Conservation (phyloP, 2,797 vertebrate genomes). For the Micropoecilia bifurca region DNA sequence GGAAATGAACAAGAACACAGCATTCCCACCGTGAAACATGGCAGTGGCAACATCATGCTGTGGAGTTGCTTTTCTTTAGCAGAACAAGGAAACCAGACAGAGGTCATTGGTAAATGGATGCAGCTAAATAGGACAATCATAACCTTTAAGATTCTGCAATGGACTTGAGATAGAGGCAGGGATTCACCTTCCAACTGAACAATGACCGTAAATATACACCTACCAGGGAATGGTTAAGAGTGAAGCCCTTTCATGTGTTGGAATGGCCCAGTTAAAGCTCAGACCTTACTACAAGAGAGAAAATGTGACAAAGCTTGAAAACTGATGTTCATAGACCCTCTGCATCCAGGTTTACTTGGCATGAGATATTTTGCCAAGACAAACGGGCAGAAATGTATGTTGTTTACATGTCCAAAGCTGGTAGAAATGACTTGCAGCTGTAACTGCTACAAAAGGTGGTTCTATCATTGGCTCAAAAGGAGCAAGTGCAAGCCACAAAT, state of each 20-base stretch:
- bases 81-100: not conserved
- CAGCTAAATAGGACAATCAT: not conserved
- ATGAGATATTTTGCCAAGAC: not conserved
- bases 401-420: not conserved
- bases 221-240: not conserved
- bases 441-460: not conserved
- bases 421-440: not conserved
- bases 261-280: not conserved
- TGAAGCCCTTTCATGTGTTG: not conserved
- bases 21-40: not conserved
- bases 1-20: not conserved
- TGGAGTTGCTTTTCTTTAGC: not conserved
- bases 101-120: not conserved
- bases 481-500: not conserved
- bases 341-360: not conserved
- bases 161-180: not conserved
- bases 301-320: not conserved
- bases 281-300: not conserved
- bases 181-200: not conserved
- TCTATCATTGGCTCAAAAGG: not conserved
- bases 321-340: not conserved
- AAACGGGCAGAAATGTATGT: not conserved
- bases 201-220: not conserved
- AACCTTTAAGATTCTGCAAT: not conserved
- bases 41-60: not conserved